Evolutionary conservation across 2,113 vertebrate genomes (phyloP).

Genomic region (Vidua chalybeata): DNA sequence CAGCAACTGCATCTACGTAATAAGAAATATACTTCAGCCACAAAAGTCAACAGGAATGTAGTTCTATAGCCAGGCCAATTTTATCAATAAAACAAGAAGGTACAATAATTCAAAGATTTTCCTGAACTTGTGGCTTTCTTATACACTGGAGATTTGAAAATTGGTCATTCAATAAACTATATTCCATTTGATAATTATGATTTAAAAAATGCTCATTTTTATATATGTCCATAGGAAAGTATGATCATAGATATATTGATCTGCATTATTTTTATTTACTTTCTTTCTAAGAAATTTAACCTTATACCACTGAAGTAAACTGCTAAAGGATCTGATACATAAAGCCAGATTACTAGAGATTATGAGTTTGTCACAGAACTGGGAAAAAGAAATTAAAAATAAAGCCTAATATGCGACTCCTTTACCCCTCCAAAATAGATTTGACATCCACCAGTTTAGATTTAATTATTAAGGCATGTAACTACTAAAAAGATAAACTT

Average conservation of each 20-base stretch:
- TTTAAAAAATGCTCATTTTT: background rate
- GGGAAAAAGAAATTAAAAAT: background rate
- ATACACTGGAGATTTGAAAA: background rate
- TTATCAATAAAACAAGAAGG: background rate
- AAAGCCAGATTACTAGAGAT: background rate
- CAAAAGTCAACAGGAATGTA: background rate
- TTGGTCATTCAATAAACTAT: background rate
- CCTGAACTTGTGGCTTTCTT: background rate
- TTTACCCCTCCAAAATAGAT: background rate
- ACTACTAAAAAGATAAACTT: background rate
- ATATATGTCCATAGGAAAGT: background rate
- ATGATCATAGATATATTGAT: background rate
- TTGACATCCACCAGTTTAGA: background rate
- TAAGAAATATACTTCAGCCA: background rate
- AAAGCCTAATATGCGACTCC: background rate
- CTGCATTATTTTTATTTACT: background rate
- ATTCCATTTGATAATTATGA: background rate
- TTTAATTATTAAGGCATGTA: background rate
- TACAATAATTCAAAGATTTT: background rate
- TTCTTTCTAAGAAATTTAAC: background rate
- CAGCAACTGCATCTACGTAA: background rate
- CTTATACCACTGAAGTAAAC: background rate
- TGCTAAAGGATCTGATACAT: background rate
- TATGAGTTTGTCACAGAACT: background rate
- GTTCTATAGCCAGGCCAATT: background rate